Evolutionary conservation across 1,140 invertebrate species (phyloP).

Genomic region (Eupristina koningsbergeri): DNA sequence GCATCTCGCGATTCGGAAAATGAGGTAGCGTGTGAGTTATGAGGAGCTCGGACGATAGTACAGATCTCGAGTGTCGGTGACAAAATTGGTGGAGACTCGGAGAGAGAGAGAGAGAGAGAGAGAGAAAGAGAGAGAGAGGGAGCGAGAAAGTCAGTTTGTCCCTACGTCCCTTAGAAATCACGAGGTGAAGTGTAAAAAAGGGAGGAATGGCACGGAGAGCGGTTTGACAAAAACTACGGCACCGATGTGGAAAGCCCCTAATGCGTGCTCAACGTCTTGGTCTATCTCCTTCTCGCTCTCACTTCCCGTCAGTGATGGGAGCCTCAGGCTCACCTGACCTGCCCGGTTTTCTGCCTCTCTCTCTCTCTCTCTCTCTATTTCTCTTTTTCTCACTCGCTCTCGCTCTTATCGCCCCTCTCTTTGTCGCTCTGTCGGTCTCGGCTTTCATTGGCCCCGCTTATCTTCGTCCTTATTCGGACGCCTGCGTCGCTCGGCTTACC

Average conservation of each 20-base stretch:
- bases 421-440: constrained; percentile 13
- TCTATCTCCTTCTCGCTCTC: background rate
- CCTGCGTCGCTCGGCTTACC: background rate
- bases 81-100: background rate
- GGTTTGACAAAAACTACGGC: background rate
- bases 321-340: constrained; percentile 41
- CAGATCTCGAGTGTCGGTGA: background rate
- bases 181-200: background rate
- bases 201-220: background rate
- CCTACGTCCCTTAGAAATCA: background rate
- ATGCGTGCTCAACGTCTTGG: constrained; percentile 15
- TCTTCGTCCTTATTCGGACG: constrained; percentile 47
- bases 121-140: too few relatives aligned
- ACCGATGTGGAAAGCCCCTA: constrained; percentile 19
- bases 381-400: constrained; percentile 27
- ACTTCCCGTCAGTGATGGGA: constrained; percentile 8
- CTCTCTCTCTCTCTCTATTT: constrained; percentile 35
- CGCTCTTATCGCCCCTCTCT: constrained; percentile 30
- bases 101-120: too few relatives aligned
- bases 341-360: constrained; percentile 23
- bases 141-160: background rate
- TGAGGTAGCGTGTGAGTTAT: too few relatives aligned
- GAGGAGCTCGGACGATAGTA: background rate
- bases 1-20: too few relatives aligned
- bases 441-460: constrained; percentile 37